These are phyloP conservation scores for Cavia porcellus DNA, from an alignment of 2,113 vertebrate genomes.

Conservation along the genomic window DNA sequence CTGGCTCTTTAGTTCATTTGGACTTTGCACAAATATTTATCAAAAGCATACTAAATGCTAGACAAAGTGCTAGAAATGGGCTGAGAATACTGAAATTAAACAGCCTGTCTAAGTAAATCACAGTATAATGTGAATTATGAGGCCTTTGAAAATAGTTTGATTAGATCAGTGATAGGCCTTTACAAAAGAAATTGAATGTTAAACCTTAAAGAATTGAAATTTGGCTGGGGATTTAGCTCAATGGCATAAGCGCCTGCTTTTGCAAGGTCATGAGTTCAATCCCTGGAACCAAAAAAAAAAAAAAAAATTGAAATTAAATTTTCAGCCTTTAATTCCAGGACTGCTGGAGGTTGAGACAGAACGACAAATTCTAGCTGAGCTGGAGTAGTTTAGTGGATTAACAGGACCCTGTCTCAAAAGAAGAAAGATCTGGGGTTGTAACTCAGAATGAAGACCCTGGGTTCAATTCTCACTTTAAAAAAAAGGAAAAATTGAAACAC, in stretches of 20 bases:
- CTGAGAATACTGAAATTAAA: constrained; percentile 14
- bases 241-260: too few relatives aligned
- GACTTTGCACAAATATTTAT: constrained; percentile 47
- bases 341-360: too few relatives aligned
- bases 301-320: not conserved
- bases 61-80: not conserved
- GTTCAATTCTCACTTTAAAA: not conserved
- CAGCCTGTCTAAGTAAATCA: not conserved
- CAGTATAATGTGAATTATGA: not conserved
- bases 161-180: not conserved
- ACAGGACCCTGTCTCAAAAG: too few relatives aligned
- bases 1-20: constrained; percentile 75
- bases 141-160: constrained; percentile 23
- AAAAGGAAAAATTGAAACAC: not conserved
- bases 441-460: not conserved
- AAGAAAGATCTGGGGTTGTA: not conserved
- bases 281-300: too few relatives aligned
- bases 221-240: too few relatives aligned
- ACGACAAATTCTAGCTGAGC: too few relatives aligned
- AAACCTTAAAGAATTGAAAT: not conserved
- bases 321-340: too few relatives aligned
- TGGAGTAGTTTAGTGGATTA: too few relatives aligned
- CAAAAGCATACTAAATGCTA: constrained; percentile 26
- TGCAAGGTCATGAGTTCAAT: too few relatives aligned
- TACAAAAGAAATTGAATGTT: constrained; percentile 37